phyloP scores from a whole-genome alignment of 1,140 invertebrate genomes.

The Archivesica marissinica region DNA sequence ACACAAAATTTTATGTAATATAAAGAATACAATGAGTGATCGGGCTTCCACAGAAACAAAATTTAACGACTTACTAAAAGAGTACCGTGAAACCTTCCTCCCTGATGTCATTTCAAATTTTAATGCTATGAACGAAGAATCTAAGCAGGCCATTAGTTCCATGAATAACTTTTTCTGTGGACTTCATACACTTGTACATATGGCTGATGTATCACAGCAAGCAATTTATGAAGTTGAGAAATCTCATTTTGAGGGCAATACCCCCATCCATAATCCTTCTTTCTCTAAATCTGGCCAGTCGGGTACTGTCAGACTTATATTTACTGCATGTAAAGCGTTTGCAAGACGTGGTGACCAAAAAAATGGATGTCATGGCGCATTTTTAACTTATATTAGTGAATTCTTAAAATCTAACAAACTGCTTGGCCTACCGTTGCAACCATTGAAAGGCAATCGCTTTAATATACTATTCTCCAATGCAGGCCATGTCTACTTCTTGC shows the following conservation, averaged over 20 bases:
- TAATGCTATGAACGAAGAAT: neutral
- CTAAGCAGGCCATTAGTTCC: neutral
- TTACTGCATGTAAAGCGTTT: too few species aligned
- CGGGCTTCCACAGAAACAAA: conserved; percentile 60
- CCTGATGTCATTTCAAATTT: too few species aligned
- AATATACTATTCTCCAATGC: neutral
- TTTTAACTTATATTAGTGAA: conserved; percentile 10
- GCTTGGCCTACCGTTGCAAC: neutral
- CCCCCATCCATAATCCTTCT: neutral
- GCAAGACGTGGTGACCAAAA: conserved; percentile 56
- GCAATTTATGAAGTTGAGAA: too few species aligned
- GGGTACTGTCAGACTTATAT: conserved; percentile 33
- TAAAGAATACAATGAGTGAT: conserved; percentile 49
- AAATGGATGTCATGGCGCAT: conserved; percentile 37
- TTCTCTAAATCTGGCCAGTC: neutral
- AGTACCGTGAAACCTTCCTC: conserved; percentile 35
- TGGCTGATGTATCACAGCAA: too few species aligned
- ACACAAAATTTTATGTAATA: neutral
- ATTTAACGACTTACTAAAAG: too few species aligned
- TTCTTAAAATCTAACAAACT: conserved; percentile 15
- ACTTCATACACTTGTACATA: too few species aligned
- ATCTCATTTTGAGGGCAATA: neutral
- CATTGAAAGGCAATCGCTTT: neutral
- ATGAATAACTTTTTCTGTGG: conserved; percentile 58
- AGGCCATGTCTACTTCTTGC: neutral